Conservation (phyloP, 2,113 vertebrate species). For the Mionectes macconnelli region DNA sequence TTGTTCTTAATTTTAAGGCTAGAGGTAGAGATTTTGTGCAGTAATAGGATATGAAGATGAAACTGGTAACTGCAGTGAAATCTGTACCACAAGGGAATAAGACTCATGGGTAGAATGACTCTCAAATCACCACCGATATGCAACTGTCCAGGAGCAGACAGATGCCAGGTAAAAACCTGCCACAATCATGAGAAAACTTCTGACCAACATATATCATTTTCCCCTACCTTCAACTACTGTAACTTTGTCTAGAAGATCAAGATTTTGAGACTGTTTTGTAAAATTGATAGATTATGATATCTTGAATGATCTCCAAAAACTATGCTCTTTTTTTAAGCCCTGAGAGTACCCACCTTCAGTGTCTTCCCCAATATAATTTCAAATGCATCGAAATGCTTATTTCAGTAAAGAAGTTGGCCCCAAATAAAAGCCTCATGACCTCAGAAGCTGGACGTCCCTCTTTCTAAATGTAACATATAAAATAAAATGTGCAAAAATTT, state of each 20-base stretch:
- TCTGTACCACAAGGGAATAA: not conserved
- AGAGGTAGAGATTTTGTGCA: not conserved
- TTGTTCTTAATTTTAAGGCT: not conserved
- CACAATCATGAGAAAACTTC: not conserved
- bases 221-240: not conserved
- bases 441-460: not conserved
- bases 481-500: not conserved
- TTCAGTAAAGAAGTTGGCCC: not conserved
- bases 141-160: not conserved
- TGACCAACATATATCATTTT: not conserved
- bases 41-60: not conserved
- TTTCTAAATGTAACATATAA: not conserved
- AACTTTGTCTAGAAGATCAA: not conserved
- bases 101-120: not conserved
- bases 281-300: not conserved
- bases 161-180: no score
- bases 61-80: not conserved
- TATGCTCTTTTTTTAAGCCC: not conserved
- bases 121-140: not conserved
- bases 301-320: not conserved
- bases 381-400: not conserved
- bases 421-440: not conserved
- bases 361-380: not conserved
- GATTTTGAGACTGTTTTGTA: not conserved
- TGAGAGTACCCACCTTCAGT: not conserved